A percentile compares a stretch with the other conserved stretches of the same genome.
These are phyloP conservation scores for Lagopus leucura DNA, from an alignment of 2,113 vertebrate species.

Conservation along the genomic window DNA sequence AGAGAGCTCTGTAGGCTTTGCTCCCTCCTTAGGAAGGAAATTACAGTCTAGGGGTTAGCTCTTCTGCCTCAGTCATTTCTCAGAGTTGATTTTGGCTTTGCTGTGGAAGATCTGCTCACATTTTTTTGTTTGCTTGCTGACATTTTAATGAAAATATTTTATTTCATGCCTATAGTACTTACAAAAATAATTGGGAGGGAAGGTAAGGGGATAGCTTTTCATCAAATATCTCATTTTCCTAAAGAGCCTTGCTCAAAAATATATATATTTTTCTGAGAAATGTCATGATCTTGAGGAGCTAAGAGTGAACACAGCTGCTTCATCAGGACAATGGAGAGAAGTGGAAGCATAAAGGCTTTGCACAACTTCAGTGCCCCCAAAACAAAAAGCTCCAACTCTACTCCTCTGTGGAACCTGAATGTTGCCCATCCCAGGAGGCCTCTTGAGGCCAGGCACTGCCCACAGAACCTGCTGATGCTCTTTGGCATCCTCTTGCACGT, in stretches of 20 bases:
- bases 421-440: background rate
- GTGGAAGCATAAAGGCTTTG: background rate
- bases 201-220: background rate
- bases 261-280: background rate
- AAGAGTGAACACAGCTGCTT: background rate
- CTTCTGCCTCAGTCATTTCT: conserved; percentile 13
- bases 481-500: background rate
- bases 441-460: background rate
- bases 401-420: background rate
- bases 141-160: conserved; percentile 59
- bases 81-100: conserved; percentile 41
- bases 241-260: background rate
- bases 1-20: conserved; percentile 54
- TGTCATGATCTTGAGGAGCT: background rate
- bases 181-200: conserved; percentile 11
- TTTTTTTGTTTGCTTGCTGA: conserved; percentile 9
- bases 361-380: background rate
- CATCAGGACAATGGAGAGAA: background rate
- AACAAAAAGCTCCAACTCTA: background rate
- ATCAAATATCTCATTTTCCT: conserved; percentile 24
- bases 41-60: conserved; percentile 37
- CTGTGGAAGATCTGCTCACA: background rate
- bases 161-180: background rate
- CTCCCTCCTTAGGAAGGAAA: conserved; percentile 55
- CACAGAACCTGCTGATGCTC: background rate